phyloP scores from a whole-genome alignment of 2,113 vertebrate species.

The Pan troglodytes region DNA sequence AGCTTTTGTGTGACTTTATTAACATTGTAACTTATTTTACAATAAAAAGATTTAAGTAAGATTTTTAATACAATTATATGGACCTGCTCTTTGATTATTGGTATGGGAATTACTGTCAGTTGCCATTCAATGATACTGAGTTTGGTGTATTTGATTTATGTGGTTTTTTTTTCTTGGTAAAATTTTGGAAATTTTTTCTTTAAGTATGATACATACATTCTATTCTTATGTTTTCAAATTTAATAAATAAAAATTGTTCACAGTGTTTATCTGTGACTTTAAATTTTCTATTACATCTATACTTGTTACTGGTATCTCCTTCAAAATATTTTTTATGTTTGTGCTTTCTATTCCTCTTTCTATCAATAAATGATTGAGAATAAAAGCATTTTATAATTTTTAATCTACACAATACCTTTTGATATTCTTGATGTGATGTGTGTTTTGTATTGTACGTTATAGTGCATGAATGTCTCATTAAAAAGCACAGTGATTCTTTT shows the following conservation, averaged over 20 bases:
- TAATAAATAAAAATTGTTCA: not conserved
- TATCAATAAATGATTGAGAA: not conserved
- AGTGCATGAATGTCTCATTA: not conserved
- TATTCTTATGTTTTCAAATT: not conserved
- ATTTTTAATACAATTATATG: not conserved
- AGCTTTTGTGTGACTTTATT: not conserved
- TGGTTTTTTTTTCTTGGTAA: not conserved
- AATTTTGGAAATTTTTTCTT: not conserved
- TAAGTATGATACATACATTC: not conserved
- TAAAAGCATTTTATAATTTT: not conserved
- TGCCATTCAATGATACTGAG: not conserved
- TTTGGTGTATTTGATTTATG: not conserved
- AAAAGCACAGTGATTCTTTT: not conserved
- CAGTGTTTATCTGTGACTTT: not conserved
- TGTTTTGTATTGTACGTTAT: not conserved
- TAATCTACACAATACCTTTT: not conserved
- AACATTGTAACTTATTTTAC: not conserved
- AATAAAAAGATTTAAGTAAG: not conserved
- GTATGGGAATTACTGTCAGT: not conserved
- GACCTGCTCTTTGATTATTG: not conserved
- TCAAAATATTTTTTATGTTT: not conserved
- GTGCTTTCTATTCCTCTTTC: not conserved
- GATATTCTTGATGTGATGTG: not conserved
- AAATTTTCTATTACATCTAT: no score
- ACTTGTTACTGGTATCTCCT: not conserved